Evolutionary conservation across 2,113 vertebrate species (phyloP), one percentile per base, ranked within the genome.

Genomic region (Pseudorasbora parva): DNA sequence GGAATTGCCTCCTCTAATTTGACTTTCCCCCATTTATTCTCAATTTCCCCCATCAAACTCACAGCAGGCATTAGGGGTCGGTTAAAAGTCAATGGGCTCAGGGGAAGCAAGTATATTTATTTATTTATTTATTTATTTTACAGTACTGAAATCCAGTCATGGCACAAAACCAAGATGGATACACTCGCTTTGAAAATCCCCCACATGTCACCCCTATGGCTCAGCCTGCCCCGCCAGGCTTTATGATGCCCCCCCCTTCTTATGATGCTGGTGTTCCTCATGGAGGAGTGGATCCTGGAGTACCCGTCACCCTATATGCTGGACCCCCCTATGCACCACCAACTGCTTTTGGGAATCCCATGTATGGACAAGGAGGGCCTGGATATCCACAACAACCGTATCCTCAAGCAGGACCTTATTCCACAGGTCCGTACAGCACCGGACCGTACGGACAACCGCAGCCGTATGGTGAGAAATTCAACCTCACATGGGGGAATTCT

Each of bases 281-380:
- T 33, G 27, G 59, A 72, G 59, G 76, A 1, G 87, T 75, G 2
- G 86, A 47, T 0, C 68, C 88, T 12, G 82, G 59, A 11, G 23
- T 3, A 0, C 83, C 84, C 1, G 78, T 71, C 12, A 84, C 51
- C 12, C 5, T 11, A 7, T 81, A 89, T 1, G 88, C 27, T 1
- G 89, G 76, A n/a, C 9, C 72, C 0, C 91, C 89, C 19, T 91
- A 89, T 56, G 90, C 90, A 2, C 88, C 89, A 23, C 89, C 91
- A 0, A 77, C 83, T 25, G 88, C 90, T 8, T 91, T 92, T 41
- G 87, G 77, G n/a, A 87, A 87, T 0, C 86, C 79, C 21, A 77
- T 59, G 79, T 89, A 66, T 17, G 60, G 69, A 9, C 86, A 85
- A 49, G 84, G 75, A 3, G 77, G 45, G 5, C 54, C 41, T 1